These are phyloP conservation scores for Cancer borealis DNA, from an alignment of 2,888 invertebrate species.

Conservation along the genomic window DNA sequence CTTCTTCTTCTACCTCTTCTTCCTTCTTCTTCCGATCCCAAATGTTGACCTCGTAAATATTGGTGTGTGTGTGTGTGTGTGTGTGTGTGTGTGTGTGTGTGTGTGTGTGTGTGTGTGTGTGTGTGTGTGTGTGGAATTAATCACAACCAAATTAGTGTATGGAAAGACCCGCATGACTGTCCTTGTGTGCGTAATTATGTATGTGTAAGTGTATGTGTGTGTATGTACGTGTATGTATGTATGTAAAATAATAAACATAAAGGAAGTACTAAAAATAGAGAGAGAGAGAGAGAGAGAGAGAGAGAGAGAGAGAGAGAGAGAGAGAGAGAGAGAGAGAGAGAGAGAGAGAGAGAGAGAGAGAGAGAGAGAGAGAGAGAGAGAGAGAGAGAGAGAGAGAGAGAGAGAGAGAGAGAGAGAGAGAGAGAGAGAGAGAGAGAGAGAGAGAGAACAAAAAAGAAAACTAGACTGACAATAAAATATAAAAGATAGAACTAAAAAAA, in stretches of 20 bases:
- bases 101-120: not conserved
- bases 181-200: not conserved
- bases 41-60: not conserved
- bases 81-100: constrained; percentile 20
- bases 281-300: constrained; percentile 2
- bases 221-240: not conserved
- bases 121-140: too few relatives aligned
- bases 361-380: not conserved
- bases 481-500: too few relatives aligned
- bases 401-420: not conserved
- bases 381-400: not conserved
- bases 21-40: too few relatives aligned
- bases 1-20: not conserved
- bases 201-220: not conserved
- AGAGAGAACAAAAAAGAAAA: not conserved
- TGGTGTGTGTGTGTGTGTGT: not conserved
- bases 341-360: not conserved
- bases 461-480: not conserved
- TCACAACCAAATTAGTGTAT: too few relatives aligned
- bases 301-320: not conserved
- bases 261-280: not conserved
- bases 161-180: not conserved
- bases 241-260: not conserved
- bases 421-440: not conserved
- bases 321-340: not conserved